Evolutionary conservation across 2,888 invertebrate genomes (phyloP).

Genomic region (Protodeltote pygarga): DNA sequence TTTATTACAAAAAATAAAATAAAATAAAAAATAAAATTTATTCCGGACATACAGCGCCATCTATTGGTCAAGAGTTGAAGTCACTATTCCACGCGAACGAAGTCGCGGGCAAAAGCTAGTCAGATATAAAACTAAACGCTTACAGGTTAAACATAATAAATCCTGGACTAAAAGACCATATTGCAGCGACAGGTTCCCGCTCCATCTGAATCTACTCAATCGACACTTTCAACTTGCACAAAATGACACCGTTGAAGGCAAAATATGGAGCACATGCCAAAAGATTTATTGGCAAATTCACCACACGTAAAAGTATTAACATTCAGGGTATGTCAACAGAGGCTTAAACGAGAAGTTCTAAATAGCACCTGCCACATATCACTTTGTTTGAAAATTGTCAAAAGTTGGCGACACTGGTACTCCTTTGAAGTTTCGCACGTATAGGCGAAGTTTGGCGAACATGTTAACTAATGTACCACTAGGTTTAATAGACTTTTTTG

Average conservation of each 20-base stretch:
- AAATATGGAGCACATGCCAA: conserved; percentile 30
- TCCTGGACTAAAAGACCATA: not conserved
- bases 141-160: not conserved
- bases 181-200: not conserved
- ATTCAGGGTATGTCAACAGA: conserved; percentile 51
- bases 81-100: too few relatives aligned
- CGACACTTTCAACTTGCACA: conserved; percentile 28
- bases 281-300: conserved; percentile 44
- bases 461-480: conserved; percentile 19
- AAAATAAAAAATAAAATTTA: too few relatives aligned
- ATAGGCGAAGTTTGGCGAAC: conserved; percentile 18
- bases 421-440: conserved; percentile 33
- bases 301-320: conserved; percentile 53
- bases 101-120: too few relatives aligned
- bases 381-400: conserved; percentile 58
- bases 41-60: too few relatives aligned
- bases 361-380: conserved; percentile 59
- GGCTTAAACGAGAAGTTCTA: conserved; percentile 53
- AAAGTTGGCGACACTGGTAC: conserved; percentile 52
- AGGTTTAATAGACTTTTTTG: too few relatives aligned
- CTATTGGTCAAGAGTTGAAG: too few relatives aligned
- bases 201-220: not conserved
- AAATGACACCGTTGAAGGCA: conserved; percentile 20
- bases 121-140: too few relatives aligned
- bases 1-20: too few relatives aligned